phyloP scores from a whole-genome alignment of 2,113 vertebrate genomes.

The Girardinichthys multiradiatus region DNA sequence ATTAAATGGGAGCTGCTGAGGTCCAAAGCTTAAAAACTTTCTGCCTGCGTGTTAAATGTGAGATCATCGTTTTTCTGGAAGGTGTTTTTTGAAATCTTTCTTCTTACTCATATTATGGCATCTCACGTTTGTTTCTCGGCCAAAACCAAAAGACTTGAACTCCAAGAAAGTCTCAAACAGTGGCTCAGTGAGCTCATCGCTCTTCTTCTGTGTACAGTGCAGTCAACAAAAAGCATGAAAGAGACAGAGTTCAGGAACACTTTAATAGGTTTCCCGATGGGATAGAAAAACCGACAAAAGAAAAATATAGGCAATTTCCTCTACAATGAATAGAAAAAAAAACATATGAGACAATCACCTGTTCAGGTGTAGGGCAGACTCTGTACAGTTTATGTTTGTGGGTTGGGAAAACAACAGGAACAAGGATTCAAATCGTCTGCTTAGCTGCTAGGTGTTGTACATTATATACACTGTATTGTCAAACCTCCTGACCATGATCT shows the following conservation, averaged over 20 bases:
- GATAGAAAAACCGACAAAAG: slow-evolving; percentile 23
- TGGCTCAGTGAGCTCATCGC: neutral
- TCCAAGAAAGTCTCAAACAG: neutral
- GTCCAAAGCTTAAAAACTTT: neutral
- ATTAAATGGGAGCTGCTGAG: neutral
- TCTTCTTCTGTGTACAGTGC: neutral
- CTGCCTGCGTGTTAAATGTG: neutral
- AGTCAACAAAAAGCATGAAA: slow-evolving; percentile 2
- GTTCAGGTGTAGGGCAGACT: slow-evolving; percentile 13
- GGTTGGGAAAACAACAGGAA: neutral
- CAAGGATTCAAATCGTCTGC: neutral
- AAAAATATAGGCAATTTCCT: neutral
- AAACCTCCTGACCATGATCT: neutral
- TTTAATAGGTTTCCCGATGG: slow-evolving; percentile 7
- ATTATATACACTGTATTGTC: slow-evolving; percentile 19
- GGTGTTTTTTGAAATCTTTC: neutral
- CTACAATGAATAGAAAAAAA: slow-evolving; percentile 2
- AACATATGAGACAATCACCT: slow-evolving; percentile 1
- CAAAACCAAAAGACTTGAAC: slow-evolving; percentile 12
- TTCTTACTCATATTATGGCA: slow-evolving; percentile 13
- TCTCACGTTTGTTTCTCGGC: neutral
- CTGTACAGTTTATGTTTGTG: slow-evolving; percentile 10
- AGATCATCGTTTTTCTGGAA: neutral
- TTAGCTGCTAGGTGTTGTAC: slow-evolving; percentile 14
- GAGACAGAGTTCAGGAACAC: slow-evolving; percentile 1